Evolutionary conservation across 2,888 invertebrate genomes (phyloP), one percentile per base, ranked within the genome.

Genomic region (Sthenelais limicola): DNA sequence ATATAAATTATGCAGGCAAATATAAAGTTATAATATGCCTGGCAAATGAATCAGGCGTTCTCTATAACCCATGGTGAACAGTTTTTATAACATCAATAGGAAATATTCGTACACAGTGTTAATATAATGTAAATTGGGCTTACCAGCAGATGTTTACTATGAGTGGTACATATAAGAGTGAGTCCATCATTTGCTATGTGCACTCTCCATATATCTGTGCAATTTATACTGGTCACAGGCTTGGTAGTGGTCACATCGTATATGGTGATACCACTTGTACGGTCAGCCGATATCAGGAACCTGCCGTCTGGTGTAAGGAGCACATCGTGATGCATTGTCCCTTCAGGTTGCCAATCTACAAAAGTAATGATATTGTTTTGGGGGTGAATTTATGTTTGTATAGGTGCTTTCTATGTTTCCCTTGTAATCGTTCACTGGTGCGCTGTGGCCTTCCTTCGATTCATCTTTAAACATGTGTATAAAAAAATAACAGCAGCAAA

Each of bases 91-190:
- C n/a, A n/a, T n/a, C n/a, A n/a, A n/a, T n/a, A n/a, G n/a, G n/a
- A n/a, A n/a, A n/a, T n/a, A n/a, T n/a, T n/a, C n/a, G n/a, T n/a
- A n/a, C n/a, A n/a, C n/a, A n/a, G n/a, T n/a, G n/a, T n/a, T n/a
- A n/a, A n/a, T n/a, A n/a, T 43, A 43, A 43, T 43, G 15, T 9
- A 12, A 43, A 12, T 43, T 12, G 12, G 21, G 18, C 38, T 21
- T 62, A 62, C 62, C 62, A 62, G 35, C 4, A 62, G 15, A 2
- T 62, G 62, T 28, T 38, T 62, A 21, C 26, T 62, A 24, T 62
- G 43, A 9, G 62, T 62, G 21, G 38, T 38, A 24, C 62, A 62
- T n/a, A 62, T 43, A 1, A 62, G 38, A 15, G 62, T 38, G 4
- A 18, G 7, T 1, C 62, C 62, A 7, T 38, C 38, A 62, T 62